Percentiles rank a stretch among this genome's conserved stretches.
phyloP scores from a whole-genome alignment of 2,888 invertebrate genomes.

The Sarcophaga caerulescens region DNA sequence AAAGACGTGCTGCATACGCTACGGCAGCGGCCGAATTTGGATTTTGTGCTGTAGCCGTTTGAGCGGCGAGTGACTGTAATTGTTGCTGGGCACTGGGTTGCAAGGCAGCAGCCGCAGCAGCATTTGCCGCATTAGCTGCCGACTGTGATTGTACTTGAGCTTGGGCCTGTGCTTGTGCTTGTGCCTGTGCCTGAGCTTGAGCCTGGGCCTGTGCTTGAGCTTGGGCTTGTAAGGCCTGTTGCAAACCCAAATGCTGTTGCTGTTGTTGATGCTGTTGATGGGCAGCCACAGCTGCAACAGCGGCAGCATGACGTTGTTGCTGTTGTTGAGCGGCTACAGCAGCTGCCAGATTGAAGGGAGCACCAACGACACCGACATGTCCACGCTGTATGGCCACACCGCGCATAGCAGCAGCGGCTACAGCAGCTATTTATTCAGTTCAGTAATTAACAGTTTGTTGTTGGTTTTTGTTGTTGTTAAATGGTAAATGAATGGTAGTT shows the following conservation, averaged over 20 bases:
- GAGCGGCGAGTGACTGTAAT: constrained; percentile 83
- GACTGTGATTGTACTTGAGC: constrained; percentile 81
- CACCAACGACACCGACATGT: constrained; percentile 83
- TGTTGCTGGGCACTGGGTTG: constrained; percentile 82
- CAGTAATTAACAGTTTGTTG: constrained; percentile 17
- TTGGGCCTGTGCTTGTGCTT: constrained; percentile 69
- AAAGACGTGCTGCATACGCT: constrained; percentile 78
- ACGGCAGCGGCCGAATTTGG: constrained; percentile 75
- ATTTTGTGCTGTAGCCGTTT: constrained; percentile 77
- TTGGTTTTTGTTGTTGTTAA: background rate
- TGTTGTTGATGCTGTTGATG: constrained; percentile 82
- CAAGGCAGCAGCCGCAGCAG: constrained; percentile 74
- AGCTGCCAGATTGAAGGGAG: constrained; percentile 83
- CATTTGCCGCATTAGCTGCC: constrained; percentile 81
- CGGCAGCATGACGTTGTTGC: constrained; percentile 77
- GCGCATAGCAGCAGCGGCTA: constrained; percentile 87
- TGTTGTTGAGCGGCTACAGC: constrained; percentile 83
- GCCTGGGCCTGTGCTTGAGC: constrained; percentile 72
- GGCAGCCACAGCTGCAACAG: constrained; percentile 84
- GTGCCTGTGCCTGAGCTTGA: constrained; percentile 73
- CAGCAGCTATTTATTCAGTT: constrained; percentile 73
- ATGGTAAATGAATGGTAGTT: background rate
- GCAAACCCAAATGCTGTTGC: constrained; percentile 71
- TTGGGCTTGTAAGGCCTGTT: constrained; percentile 73
- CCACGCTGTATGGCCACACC: constrained; percentile 92